A percentile compares a stretch with the other conserved stretches of the same genome.
phyloP scores from a whole-genome alignment of 2,797 vertebrate genomes.

The Enteromius mattozi region DNA sequence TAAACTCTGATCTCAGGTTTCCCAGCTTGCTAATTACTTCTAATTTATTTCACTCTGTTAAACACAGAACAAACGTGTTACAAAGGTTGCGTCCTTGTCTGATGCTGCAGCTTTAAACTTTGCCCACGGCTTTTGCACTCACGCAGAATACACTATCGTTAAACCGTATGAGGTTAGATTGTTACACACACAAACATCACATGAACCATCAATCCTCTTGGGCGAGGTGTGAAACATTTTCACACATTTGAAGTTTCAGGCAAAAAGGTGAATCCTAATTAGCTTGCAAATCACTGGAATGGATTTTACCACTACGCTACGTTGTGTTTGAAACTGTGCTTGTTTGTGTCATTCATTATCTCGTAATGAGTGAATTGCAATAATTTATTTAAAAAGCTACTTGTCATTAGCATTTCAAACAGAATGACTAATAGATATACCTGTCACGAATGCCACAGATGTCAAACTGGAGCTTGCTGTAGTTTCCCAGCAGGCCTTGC shows the following conservation, averaged over 20 bases:
- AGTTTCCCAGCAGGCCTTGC: conserved; percentile 87
- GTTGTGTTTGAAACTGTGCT: conserved; percentile 19
- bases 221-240: conserved; percentile 33
- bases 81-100: conserved; percentile 19
- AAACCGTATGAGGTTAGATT: conserved; percentile 13
- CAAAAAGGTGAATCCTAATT: conserved; percentile 29
- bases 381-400: conserved; percentile 19
- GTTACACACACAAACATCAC: conserved; percentile 16
- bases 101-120: conserved; percentile 12
- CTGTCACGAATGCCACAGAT: conserved; percentile 88
- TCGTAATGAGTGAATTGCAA: conserved; percentile 22
- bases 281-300: conserved; percentile 20
- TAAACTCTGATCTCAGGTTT: conserved; percentile 9
- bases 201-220: conserved; percentile 27
- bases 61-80: not conserved
- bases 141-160: not conserved
- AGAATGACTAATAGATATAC: conserved; percentile 67
- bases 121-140: conserved; percentile 7
- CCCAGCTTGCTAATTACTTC: conserved; percentile 20
- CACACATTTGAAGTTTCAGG: conserved; percentile 19
- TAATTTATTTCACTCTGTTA: conserved; percentile 22
- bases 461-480: conserved; percentile 87
- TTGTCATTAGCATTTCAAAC: conserved; percentile 36
- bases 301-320: not conserved
- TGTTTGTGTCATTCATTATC: conserved; percentile 37